Evolutionary conservation across 2,113 vertebrate genomes (phyloP).

Genomic region (Hyaena hyaena): DNA sequence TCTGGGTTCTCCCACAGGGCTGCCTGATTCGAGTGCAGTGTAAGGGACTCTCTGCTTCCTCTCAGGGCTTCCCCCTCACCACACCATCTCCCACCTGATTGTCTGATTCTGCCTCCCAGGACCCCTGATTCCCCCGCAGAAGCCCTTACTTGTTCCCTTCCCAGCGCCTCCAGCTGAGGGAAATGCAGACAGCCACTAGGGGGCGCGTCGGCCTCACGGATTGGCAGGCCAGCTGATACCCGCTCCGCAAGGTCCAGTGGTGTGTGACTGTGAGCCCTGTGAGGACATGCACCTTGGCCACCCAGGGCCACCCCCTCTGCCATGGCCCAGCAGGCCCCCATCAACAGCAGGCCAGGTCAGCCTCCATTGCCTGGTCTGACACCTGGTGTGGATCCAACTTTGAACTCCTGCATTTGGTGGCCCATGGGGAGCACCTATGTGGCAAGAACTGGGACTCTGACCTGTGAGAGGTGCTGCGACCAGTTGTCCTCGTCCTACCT

Average conservation of each 20-base stretch:
- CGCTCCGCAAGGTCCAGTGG: fast-evolving
- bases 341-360: not conserved
- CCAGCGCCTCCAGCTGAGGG: fast-evolving
- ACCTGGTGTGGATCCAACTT: not conserved
- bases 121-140: not conserved
- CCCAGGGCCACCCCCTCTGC: not conserved
- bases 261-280: not conserved
- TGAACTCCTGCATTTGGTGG: not conserved
- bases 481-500: not conserved
- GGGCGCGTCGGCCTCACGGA: not conserved
- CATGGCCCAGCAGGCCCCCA: too few species aligned
- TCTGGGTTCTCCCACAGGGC: not conserved
- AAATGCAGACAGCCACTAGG: not conserved
- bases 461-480: not conserved
- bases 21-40: not conserved
- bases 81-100: not conserved
- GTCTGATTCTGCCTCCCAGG: not conserved
- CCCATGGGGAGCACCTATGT: not conserved
- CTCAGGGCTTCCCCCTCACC: not conserved
- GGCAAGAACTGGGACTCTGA: not conserved
- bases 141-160: too few species aligned
- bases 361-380: not conserved
- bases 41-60: not conserved
- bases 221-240: fast-evolving
- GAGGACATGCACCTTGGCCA: not conserved